Conservation (phyloP, 2,113 vertebrate genomes). For the Forbesichthys papilliferus region DNA sequence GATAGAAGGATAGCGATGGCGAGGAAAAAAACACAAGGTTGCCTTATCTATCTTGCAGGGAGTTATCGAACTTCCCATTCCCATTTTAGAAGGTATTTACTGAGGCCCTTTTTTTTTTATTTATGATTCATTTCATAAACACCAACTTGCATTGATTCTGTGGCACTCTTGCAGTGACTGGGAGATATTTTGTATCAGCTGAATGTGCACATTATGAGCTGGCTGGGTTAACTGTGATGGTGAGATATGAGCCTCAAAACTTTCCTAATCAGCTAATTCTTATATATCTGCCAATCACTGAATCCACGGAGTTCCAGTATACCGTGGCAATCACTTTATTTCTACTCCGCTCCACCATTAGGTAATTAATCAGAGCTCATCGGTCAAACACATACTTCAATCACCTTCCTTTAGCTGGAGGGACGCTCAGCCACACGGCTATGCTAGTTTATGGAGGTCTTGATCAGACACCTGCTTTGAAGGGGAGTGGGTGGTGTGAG, state of each 20-base stretch:
- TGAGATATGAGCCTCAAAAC: constrained; percentile 4
- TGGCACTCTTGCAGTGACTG: constrained; percentile 21
- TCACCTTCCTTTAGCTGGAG: background rate
- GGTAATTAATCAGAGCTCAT: background rate
- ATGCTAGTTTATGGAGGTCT: background rate
- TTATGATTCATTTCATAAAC: constrained; percentile 52
- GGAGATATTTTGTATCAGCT: constrained; percentile 26
- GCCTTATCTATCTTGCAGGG: constrained; percentile 34
- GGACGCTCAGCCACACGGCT: background rate
- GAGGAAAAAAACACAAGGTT: background rate
- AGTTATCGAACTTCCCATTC: constrained; percentile 44
- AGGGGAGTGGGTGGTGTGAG: too few relatives aligned
- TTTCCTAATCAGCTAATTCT: constrained; percentile 1
- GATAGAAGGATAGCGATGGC: constrained; percentile 19
- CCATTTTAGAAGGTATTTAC: constrained; percentile 52
- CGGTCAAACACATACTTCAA: background rate
- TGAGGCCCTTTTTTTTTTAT: constrained; percentile 60
- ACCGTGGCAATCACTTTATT: background rate
- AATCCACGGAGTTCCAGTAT: background rate
- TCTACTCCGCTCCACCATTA: background rate
- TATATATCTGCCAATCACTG: constrained; percentile 5
- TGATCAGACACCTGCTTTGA: background rate
- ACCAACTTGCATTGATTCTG: constrained; percentile 26
- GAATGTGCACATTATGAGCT: constrained; percentile 17
- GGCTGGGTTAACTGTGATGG: background rate